A percentile compares a stretch with the other conserved stretches of the same genome.
These are phyloP conservation scores for Phasianus colchicus DNA, from an alignment of 2,113 vertebrate species.

Conservation along the genomic window DNA sequence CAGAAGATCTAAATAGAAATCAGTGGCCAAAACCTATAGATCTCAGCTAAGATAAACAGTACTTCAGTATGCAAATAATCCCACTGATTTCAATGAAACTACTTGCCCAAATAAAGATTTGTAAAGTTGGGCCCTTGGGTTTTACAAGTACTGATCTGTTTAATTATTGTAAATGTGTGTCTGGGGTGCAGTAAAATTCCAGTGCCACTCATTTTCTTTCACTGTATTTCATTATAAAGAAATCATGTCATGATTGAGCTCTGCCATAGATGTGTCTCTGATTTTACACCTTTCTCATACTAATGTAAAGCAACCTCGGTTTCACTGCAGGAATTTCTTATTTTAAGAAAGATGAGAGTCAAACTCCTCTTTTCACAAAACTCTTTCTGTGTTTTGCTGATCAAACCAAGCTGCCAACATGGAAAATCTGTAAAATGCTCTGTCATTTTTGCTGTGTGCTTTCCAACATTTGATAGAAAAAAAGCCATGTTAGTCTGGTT, in stretches of 20 bases:
- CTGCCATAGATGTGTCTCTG: not conserved
- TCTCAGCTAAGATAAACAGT: constrained; percentile 19
- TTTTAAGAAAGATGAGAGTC: not conserved
- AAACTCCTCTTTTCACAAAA: not conserved
- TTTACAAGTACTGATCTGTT: constrained; percentile 44
- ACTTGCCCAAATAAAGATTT: constrained; percentile 45
- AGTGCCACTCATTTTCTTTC: constrained; percentile 35
- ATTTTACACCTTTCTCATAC: not conserved
- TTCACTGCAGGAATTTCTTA: constrained; percentile 4
- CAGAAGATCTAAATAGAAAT: not conserved
- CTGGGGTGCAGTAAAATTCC: constrained; percentile 55
- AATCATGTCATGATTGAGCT: not conserved
- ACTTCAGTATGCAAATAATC: constrained; percentile 46
- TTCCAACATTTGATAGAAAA: not conserved
- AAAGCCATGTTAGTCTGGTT: not conserved
- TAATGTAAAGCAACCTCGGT: not conserved
- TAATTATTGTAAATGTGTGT: constrained; percentile 53
- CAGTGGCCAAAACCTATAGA: not conserved
- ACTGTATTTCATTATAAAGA: constrained; percentile 49
- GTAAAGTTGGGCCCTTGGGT: constrained; percentile 61
- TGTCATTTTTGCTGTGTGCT: not conserved
- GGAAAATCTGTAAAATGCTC: not conserved
- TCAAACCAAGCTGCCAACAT: not conserved
- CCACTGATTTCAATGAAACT: constrained; percentile 43
- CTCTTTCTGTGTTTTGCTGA: not conserved